phyloP scores from a whole-genome alignment of 1,140 invertebrate genomes.

The Ericerus pela region DNA sequence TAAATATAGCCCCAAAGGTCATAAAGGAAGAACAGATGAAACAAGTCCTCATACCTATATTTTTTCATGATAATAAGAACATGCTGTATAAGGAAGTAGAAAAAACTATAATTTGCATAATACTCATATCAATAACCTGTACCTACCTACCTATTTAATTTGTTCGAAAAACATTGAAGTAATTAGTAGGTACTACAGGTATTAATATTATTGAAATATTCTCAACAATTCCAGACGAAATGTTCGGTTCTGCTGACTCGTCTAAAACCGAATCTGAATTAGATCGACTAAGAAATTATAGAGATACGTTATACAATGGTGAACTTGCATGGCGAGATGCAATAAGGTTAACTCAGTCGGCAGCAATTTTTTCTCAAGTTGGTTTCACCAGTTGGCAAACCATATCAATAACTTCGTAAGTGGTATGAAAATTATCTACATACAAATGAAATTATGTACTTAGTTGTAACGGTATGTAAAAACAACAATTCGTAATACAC shows the following conservation, averaged over 20 bases:
- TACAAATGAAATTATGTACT: background rate
- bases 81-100: too few species aligned
- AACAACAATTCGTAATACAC: background rate
- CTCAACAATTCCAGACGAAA: slow-evolving; percentile 34
- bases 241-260: slow-evolving; percentile 38
- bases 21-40: too few species aligned
- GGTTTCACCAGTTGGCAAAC: slow-evolving; percentile 21
- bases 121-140: too few species aligned
- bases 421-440: too few species aligned
- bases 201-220: background rate
- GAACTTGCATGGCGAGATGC: slow-evolving; percentile 26
- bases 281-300: slow-evolving; percentile 37
- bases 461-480: background rate
- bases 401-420: slow-evolving; percentile 3
- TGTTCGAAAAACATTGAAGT: background rate
- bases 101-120: too few species aligned
- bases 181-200: background rate
- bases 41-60: too few species aligned
- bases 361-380: slow-evolving; percentile 19
- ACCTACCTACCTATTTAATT: background rate
- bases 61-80: too few species aligned
- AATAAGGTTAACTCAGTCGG: slow-evolving; percentile 20
- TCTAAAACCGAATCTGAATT: slow-evolving; percentile 38
- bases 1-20: too few species aligned
- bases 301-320: slow-evolving; percentile 30